A percentile compares a stretch with the other conserved stretches of the same genome.
phyloP scores from a whole-genome alignment of 2,113 vertebrate species.

The Speoplatyrhinus poulsoni region DNA sequence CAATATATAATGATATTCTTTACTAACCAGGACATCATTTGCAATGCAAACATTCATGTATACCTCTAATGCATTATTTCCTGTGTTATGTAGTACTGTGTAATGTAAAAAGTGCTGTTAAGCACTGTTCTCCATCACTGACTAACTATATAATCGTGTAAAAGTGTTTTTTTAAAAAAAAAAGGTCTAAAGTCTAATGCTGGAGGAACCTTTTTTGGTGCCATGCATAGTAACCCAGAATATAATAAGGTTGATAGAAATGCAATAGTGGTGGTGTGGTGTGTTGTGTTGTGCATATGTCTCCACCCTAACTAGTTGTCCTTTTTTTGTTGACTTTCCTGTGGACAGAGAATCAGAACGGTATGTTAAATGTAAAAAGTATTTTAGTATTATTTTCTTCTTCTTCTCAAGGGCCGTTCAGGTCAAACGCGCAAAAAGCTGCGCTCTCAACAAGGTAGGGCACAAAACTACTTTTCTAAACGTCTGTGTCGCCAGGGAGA shows the following conservation, averaged over 20 bases:
- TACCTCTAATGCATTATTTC: too few relatives aligned
- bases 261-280: background rate
- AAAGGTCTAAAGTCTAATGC: too few relatives aligned
- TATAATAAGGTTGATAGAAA: background rate
- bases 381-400: background rate
- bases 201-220: background rate
- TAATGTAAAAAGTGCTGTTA: too few relatives aligned
- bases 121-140: too few relatives aligned
- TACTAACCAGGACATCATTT: too few relatives aligned
- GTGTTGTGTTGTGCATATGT: background rate
- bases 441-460: too few relatives aligned
- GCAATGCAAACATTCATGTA: too few relatives aligned
- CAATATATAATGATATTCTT: too few relatives aligned
- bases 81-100: too few relatives aligned
- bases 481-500: too few relatives aligned
- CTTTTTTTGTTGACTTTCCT: constrained; percentile 66
- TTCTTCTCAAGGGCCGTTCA: too few relatives aligned
- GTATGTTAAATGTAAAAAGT: background rate
- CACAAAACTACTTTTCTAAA: background rate
- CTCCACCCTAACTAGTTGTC: constrained; percentile 43
- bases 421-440: background rate
- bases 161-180: background rate
- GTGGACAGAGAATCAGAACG: constrained; percentile 13
- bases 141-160: background rate
- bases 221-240: background rate